A percentile compares a stretch with the other conserved stretches of the same genome.
phyloP scores from a whole-genome alignment of 2,888 invertebrate species.

The Bhutanitis thaidina region DNA sequence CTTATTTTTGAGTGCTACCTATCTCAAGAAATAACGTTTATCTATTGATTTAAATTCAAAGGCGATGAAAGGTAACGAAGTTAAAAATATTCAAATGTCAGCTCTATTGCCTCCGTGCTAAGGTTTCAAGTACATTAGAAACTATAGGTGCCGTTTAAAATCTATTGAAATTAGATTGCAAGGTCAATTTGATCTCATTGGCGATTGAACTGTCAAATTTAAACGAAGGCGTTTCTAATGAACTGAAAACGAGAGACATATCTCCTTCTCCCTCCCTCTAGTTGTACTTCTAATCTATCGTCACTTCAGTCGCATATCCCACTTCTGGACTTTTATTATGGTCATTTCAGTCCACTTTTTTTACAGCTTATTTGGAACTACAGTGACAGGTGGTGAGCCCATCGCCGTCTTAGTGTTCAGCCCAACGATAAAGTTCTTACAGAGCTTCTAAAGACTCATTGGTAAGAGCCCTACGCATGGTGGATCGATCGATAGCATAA shows the following conservation, averaged over 20 bases:
- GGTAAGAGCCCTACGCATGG: too few relatives aligned
- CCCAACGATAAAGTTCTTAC: too few relatives aligned
- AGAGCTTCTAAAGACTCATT: too few relatives aligned
- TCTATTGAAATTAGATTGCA: slow-evolving; percentile 29
- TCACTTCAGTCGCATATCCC: neutral
- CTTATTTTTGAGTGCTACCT: neutral
- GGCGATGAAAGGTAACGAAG: too few relatives aligned
- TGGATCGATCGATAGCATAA: too few relatives aligned
- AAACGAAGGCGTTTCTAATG: slow-evolving; percentile 61
- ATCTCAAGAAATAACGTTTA: too few relatives aligned
- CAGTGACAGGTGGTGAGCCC: too few relatives aligned
- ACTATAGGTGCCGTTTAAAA: neutral
- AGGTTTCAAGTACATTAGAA: neutral
- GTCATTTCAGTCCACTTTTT: too few relatives aligned
- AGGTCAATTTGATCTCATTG: slow-evolving; percentile 48
- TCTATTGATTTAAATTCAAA: too few relatives aligned
- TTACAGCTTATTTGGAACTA: too few relatives aligned
- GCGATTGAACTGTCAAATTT: slow-evolving; percentile 61
- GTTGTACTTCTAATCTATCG: neutral
- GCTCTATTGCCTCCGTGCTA: neutral
- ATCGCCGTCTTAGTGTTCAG: too few relatives aligned
- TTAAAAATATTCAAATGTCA: neutral
- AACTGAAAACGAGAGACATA: slow-evolving; percentile 46
- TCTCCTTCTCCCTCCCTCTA: slow-evolving; percentile 48
- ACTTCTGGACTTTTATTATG: too few relatives aligned